These are phyloP conservation scores for Tachuris rubrigastra DNA, from an alignment of 2,113 vertebrate genomes.

Conservation along the genomic window DNA sequence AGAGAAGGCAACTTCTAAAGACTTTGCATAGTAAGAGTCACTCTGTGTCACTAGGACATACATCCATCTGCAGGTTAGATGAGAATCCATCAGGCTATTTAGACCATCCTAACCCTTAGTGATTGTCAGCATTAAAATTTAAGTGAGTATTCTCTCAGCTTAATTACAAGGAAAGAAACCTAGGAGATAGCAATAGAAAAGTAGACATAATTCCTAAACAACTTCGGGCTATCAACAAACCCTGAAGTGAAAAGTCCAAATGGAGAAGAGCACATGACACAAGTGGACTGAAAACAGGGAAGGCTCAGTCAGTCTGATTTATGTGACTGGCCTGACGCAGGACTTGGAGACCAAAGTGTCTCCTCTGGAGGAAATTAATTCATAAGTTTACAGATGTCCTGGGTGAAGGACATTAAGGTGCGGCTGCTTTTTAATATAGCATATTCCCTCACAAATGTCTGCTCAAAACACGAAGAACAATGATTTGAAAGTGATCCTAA, in stretches of 20 bases:
- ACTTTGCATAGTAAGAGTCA: neutral
- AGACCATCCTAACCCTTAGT: neutral
- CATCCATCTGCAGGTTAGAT: neutral
- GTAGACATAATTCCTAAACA: constrained; percentile 9
- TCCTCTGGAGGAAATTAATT: neutral
- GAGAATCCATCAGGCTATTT: neutral
- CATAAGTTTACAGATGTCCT: neutral
- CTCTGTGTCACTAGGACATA: neutral
- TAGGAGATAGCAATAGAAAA: neutral
- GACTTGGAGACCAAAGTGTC: neutral
- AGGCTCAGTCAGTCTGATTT: constrained; percentile 8
- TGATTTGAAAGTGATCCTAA: neutral
- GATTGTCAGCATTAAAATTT: neutral
- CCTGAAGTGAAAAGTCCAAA: constrained; percentile 18
- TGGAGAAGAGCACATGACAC: neutral
- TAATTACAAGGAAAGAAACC: constrained; percentile 54
- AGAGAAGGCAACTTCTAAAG: neutral
- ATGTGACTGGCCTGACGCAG: neutral
- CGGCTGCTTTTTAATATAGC: neutral
- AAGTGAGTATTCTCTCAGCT: neutral
- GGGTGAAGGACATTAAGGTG: neutral
- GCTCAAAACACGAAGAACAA: neutral
- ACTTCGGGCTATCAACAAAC: neutral
- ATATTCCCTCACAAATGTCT: neutral
- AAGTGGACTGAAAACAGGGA: constrained; percentile 11